phyloP scores from a whole-genome alignment of 2,113 vertebrate genomes.

The Ophthalmolycus amberensis region DNA sequence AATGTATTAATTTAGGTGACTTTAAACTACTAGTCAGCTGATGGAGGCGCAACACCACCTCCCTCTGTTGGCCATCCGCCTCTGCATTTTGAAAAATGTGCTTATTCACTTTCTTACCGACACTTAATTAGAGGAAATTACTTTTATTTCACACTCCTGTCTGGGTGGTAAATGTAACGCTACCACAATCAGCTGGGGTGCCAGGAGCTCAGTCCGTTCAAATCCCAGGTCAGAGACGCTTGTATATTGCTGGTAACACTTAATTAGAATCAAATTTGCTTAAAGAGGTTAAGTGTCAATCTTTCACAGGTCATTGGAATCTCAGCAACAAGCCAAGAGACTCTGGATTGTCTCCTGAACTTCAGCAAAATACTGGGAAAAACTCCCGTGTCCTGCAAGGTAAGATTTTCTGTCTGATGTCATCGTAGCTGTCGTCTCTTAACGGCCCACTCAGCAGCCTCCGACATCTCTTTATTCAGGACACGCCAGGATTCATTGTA shows the following conservation, averaged over 20 bases:
- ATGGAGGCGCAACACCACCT: not conserved
- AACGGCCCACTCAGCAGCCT: not conserved
- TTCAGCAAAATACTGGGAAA: constrained; percentile 94
- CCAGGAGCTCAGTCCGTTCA: not conserved
- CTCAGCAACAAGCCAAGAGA: constrained; percentile 92
- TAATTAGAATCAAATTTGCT: not conserved
- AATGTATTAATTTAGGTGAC: not conserved
- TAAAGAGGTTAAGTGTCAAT: not conserved
- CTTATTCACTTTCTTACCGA: not conserved
- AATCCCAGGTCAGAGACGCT: too few relatives aligned
- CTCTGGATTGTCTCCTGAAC: constrained; percentile 90
- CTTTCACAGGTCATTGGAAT: constrained; percentile 89
- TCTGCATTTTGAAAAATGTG: not conserved
- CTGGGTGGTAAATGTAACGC: not conserved
- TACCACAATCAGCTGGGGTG: too few relatives aligned
- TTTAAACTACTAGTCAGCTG: not conserved
- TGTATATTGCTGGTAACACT: not conserved
- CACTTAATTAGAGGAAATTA: not conserved
- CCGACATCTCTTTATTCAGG: constrained; percentile 77
- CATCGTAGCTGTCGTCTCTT: not conserved
- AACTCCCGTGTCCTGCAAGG: constrained; percentile 95
- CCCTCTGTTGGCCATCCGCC: not conserved
- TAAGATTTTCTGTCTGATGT: constrained; percentile 54
- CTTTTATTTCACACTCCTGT: not conserved
- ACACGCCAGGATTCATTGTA: constrained; percentile 96